A percentile compares a stretch with the other conserved stretches of the same genome.
Conservation (phyloP, 23 tunicate species). For the Halocynthia roretzi region DNA sequence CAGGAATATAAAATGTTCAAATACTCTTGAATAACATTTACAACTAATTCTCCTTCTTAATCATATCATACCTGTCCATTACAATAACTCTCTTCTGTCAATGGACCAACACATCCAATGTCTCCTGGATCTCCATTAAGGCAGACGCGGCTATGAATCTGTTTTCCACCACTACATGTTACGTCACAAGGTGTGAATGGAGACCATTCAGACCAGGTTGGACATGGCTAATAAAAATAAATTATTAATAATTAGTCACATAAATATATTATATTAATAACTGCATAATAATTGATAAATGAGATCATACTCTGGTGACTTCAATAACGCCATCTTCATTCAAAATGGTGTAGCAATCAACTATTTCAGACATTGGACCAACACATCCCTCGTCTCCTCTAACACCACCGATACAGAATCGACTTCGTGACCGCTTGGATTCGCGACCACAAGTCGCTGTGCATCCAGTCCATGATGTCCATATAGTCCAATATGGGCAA, state of each 20-base stretch:
- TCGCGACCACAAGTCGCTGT: constrained; percentile 41
- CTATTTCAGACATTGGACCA: constrained; percentile 5
- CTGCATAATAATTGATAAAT: background rate
- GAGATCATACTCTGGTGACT: constrained; percentile 1
- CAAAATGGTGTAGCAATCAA: constrained; percentile 4
- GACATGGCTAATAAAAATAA: constrained; percentile 2
- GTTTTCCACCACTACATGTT: constrained; percentile 27
- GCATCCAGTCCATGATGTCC: constrained; percentile 59
- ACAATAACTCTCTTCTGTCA: constrained; percentile 11
- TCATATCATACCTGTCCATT: constrained; percentile 14
- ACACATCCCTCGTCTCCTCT: constrained; percentile 26
- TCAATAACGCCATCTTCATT: too few species aligned
- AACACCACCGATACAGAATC: constrained; percentile 33
- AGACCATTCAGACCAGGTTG: constrained; percentile 22
- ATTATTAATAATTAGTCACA: background rate
- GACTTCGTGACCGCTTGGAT: constrained; percentile 16
- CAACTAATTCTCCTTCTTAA: too few species aligned
- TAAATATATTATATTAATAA: background rate
- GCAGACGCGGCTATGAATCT: constrained; percentile 14
- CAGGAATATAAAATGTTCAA: background rate
- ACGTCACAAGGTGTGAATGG: constrained; percentile 18
- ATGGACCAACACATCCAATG: constrained; percentile 24
- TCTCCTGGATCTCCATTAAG: constrained; percentile 22
- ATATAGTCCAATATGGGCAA: constrained; percentile 53
- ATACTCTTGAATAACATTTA: background rate